Evolutionary conservation across 2,797 vertebrate genomes (phyloP).

Genomic region (Staurois parvus): DNA sequence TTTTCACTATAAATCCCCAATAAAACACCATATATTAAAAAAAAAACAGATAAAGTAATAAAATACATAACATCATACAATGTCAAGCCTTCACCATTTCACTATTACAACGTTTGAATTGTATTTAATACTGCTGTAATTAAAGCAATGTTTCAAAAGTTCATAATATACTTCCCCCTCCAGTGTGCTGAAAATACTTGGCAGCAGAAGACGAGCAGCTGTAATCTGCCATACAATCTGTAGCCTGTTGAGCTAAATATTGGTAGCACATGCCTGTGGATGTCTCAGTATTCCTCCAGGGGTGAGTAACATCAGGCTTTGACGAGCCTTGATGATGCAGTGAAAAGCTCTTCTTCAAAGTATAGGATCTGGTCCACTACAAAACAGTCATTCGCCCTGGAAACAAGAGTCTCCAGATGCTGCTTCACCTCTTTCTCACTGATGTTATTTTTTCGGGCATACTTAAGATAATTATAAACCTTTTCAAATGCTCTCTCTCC

Average conservation of each 20-base stretch:
- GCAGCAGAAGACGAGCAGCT: constrained; percentile 26
- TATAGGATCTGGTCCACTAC: constrained; percentile 86
- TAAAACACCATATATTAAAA: too few species aligned
- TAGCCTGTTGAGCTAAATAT: constrained; percentile 7
- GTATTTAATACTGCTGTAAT: constrained; percentile 18
- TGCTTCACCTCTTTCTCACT: constrained; percentile 71
- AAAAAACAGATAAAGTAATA: too few species aligned
- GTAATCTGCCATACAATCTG: constrained; percentile 25
- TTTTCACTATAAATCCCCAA: too few species aligned
- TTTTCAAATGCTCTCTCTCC: constrained; percentile 76
- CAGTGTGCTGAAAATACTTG: constrained; percentile 8
- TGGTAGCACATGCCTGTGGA: constrained; percentile 18
- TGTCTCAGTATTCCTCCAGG: constrained; percentile 8
- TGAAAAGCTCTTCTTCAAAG: constrained; percentile 79
- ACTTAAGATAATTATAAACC: constrained; percentile 78
- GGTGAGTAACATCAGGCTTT: constrained; percentile 8
- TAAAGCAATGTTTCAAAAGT: background rate
- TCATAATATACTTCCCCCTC: background rate
- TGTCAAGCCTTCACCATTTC: background rate
- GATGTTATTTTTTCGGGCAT: constrained; percentile 68
- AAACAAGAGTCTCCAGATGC: constrained; percentile 72
- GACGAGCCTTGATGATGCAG: constrained; percentile 11
- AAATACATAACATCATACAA: too few species aligned
- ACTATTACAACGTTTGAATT: background rate
- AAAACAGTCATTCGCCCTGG: constrained; percentile 74